Conservation (phyloP, 2,113 vertebrate genomes). For the Cavia porcellus region DNA sequence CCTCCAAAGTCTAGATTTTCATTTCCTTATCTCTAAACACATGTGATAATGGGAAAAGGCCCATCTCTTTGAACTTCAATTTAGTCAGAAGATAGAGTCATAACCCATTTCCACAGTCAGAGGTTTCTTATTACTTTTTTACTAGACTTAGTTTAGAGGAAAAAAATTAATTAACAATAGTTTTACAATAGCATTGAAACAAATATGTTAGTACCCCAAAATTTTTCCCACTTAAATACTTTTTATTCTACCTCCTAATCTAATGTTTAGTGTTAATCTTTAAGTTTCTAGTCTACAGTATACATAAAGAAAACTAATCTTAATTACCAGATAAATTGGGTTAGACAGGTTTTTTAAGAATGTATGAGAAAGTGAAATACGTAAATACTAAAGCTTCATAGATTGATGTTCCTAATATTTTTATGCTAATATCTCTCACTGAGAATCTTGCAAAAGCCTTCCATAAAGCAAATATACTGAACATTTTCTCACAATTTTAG, state of each 20-base stretch:
- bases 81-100: background rate
- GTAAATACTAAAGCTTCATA: background rate
- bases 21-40: constrained; percentile 36
- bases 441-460: background rate
- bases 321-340: background rate
- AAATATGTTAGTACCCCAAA: background rate
- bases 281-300: background rate
- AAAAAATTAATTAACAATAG: background rate
- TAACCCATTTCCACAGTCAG: background rate
- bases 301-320: background rate
- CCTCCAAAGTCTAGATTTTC: background rate
- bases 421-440: background rate
- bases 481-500: background rate
- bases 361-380: background rate
- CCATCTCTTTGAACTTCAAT: constrained; percentile 55
- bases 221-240: background rate
- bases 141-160: constrained; percentile 6
- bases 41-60: background rate
- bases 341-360: background rate
- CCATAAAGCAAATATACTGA: background rate
- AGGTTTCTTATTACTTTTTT: constrained; percentile 42
- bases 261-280: background rate
- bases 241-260: background rate
- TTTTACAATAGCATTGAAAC: constrained; percentile 15
- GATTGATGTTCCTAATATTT: background rate